Evolutionary conservation across 2,113 vertebrate species (phyloP).

Genomic region (human): DNA sequence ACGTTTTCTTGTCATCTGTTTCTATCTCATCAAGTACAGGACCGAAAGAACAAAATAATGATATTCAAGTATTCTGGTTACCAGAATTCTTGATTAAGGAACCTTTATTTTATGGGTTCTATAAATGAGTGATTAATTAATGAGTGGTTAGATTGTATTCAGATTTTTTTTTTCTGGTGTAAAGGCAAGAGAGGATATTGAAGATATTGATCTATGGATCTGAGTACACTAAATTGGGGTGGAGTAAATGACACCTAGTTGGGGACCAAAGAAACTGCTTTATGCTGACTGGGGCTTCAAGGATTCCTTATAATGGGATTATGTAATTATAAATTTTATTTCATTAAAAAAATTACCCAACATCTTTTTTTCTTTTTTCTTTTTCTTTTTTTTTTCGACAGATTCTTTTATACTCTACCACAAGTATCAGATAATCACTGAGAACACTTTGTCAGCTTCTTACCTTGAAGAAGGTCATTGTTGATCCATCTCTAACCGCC

Average conservation of each 20-base stretch:
- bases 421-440: not conserved
- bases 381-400: not conserved
- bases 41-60: not conserved
- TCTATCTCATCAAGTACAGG: not conserved
- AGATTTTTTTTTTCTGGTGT: not conserved
- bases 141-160: not conserved
- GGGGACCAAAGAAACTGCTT: not conserved
- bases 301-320: not conserved
- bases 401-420: not conserved
- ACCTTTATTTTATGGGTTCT: not conserved
- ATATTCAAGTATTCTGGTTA: not conserved
- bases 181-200: not conserved
- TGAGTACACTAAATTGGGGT: not conserved
- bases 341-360: not conserved
- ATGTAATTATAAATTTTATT: not conserved
- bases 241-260: not conserved
- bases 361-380: not conserved
- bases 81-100: not conserved
- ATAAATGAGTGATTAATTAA: not conserved
- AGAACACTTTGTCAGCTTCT: conserved; percentile 28
- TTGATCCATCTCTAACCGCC: conserved; percentile 96
- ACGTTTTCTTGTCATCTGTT: not conserved
- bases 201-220: not conserved
- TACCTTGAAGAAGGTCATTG: conserved; percentile 99
- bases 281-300: not conserved